Conservation (phyloP, 2,888 invertebrate species). For the Uropetala carovei region DNA sequence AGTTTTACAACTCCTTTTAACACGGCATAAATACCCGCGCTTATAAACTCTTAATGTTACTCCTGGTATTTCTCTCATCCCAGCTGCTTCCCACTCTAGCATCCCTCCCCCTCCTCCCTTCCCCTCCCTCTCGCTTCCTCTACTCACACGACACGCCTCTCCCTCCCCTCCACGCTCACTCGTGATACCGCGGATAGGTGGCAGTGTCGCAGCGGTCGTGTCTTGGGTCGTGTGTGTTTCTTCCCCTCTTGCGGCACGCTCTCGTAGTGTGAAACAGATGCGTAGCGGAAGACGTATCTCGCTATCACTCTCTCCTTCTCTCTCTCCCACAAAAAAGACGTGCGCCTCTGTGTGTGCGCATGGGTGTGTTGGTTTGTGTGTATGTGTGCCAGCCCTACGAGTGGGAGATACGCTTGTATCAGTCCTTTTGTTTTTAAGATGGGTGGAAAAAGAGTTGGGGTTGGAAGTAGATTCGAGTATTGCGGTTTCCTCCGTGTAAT, state of each 20-base stretch:
- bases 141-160: background rate
- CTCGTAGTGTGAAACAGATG: conserved; percentile 22
- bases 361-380: background rate
- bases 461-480: background rate
- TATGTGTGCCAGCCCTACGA: too few relatives aligned
- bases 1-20: too few relatives aligned
- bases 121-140: background rate
- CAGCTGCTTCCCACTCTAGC: background rate
- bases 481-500: too few relatives aligned
- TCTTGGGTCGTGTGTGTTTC: too few relatives aligned
- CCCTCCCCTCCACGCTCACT: background rate
- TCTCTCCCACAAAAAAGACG: background rate
- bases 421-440: background rate
- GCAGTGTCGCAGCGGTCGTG: conserved; percentile 17
- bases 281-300: background rate
- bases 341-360: background rate
- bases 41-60: too few relatives aligned
- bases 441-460: background rate
- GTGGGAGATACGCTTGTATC: background rate
- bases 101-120: background rate
- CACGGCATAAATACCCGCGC: too few relatives aligned
- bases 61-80: background rate
- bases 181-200: conserved; percentile 19
- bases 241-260: background rate
- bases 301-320: background rate